Evolutionary conservation across 1,140 invertebrate species (phyloP).

Genomic region (Oryzaephilus surinamensis): DNA sequence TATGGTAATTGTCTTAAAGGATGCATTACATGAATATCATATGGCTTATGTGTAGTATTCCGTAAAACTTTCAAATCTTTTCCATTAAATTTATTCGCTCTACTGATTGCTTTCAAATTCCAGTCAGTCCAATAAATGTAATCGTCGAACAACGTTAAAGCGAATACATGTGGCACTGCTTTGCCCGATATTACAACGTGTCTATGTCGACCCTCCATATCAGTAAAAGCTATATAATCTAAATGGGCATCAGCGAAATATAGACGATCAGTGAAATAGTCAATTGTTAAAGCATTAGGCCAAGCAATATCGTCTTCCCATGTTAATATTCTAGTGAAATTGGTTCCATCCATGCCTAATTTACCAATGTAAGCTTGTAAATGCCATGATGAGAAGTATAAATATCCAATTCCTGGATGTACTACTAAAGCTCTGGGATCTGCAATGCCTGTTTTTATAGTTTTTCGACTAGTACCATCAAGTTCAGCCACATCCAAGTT

Average conservation of each 20-base stretch:
- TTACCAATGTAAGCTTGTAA: slow-evolving; percentile 95
- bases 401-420: slow-evolving; percentile 86
- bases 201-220: slow-evolving; percentile 78
- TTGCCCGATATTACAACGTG: slow-evolving; percentile 70
- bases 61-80: slow-evolving; percentile 63
- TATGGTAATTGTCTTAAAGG: slow-evolving; percentile 73
- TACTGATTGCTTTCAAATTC: slow-evolving; percentile 83
- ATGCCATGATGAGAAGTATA: slow-evolving; percentile 96
- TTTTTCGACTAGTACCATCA: slow-evolving; percentile 84
- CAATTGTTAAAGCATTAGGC: slow-evolving; percentile 95
- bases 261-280: slow-evolving; percentile 89
- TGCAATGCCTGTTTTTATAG: slow-evolving; percentile 73
- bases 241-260: slow-evolving; percentile 98
- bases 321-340: slow-evolving; percentile 79
- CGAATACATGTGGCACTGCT: slow-evolving; percentile 88
- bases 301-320: slow-evolving; percentile 93
- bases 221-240: slow-evolving; percentile 91
- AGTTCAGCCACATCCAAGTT: slow-evolving; percentile 87
- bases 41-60: slow-evolving; percentile 90
- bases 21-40: slow-evolving; percentile 87
- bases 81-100: slow-evolving; percentile 83
- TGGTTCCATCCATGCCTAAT: slow-evolving; percentile 93
- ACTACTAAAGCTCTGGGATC: slow-evolving; percentile 91
- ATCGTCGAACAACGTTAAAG: slow-evolving; percentile 88
- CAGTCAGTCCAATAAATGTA: slow-evolving; percentile 97